A percentile compares a stretch with the other conserved stretches of the same genome.
phyloP scores from a whole-genome alignment of 2,888 invertebrate species.

The Endotricha flammealis region DNA sequence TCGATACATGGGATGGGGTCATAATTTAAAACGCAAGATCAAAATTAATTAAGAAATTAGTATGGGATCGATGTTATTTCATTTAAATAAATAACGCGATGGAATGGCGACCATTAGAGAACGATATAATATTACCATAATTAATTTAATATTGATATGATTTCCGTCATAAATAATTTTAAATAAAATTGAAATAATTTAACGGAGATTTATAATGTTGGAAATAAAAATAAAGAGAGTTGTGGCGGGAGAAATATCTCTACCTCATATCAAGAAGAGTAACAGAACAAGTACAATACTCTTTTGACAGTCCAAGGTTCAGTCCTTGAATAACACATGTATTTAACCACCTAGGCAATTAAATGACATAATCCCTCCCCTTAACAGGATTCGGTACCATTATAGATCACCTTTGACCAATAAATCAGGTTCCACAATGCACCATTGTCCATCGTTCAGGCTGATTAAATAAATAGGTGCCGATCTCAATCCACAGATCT shows the following conservation, averaged over 20 bases:
- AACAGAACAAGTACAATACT: too few species aligned
- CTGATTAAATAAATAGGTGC: slow-evolving; percentile 75
- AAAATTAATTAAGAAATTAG: slow-evolving; percentile 16
- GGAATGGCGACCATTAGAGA: slow-evolving; percentile 20
- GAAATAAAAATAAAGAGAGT: too few species aligned
- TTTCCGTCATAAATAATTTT: slow-evolving; percentile 2
- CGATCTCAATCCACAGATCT: slow-evolving; percentile 64
- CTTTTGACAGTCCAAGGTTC: too few species aligned
- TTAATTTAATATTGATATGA: slow-evolving; percentile 31
- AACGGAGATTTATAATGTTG: too few species aligned
- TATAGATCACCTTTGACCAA: slow-evolving; percentile 52
- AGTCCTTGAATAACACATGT: slow-evolving; percentile 2
- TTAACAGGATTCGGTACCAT: slow-evolving; percentile 43
- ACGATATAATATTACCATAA: slow-evolving; percentile 35
- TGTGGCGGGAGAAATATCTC: too few species aligned
- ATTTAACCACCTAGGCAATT: slow-evolving; percentile 34
- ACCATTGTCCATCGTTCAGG: slow-evolving; percentile 74
- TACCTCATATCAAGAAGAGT: too few species aligned
- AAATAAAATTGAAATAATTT: too few species aligned
- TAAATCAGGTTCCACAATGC: slow-evolving; percentile 74
- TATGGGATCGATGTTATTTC: too few species aligned
- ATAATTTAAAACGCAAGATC: slow-evolving; percentile 18
- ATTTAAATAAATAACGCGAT: neutral
- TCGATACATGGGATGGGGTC: too few species aligned
- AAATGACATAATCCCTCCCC: slow-evolving; percentile 32